Percentiles rank a stretch among this genome's conserved stretches.
Conservation (phyloP, 1,140 invertebrate species). For the Oryzaephilus surinamensis region DNA sequence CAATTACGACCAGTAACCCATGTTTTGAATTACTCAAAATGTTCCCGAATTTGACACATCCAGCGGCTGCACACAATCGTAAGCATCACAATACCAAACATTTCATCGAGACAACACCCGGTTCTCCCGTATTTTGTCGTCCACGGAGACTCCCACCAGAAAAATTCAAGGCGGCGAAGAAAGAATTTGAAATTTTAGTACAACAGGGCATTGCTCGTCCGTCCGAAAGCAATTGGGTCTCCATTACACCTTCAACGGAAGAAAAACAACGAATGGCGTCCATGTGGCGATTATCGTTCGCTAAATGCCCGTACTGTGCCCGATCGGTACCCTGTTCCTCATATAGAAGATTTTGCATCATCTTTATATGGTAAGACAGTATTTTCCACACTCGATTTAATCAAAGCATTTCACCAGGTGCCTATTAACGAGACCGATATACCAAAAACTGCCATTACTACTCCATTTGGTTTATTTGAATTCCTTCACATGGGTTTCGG, state of each 20-base stretch:
- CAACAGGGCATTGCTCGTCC: constrained; percentile 16
- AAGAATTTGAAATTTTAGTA: constrained; percentile 26
- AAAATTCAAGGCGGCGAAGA: constrained; percentile 17
- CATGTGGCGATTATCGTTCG: constrained; percentile 38
- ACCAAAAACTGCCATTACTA: constrained; percentile 32
- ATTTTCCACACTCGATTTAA: constrained; percentile 40
- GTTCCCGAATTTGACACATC: constrained; percentile 26
- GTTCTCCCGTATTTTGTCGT: constrained; percentile 20
- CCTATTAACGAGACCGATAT: constrained; percentile 28
- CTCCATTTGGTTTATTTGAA: constrained; percentile 33
- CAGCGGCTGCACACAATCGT: neutral
- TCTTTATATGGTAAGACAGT: constrained; percentile 29
- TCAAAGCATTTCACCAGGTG: constrained; percentile 40
- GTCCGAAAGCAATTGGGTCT: constrained; percentile 32
- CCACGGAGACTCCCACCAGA: constrained; percentile 29
- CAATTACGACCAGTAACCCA: too few relatives aligned
- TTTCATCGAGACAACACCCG: constrained; percentile 21
- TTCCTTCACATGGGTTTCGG: constrained; percentile 25
- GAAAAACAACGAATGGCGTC: constrained; percentile 31
- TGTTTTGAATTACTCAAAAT: too few relatives aligned
- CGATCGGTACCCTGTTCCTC: constrained; percentile 29
- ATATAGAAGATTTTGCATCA: constrained; percentile 28
- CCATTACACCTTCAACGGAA: constrained; percentile 38
- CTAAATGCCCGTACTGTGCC: constrained; percentile 36
- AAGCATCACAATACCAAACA: constrained; percentile 11